phyloP scores from a whole-genome alignment of 2,113 vertebrate genomes.

The Aptenodytes forsteri region DNA sequence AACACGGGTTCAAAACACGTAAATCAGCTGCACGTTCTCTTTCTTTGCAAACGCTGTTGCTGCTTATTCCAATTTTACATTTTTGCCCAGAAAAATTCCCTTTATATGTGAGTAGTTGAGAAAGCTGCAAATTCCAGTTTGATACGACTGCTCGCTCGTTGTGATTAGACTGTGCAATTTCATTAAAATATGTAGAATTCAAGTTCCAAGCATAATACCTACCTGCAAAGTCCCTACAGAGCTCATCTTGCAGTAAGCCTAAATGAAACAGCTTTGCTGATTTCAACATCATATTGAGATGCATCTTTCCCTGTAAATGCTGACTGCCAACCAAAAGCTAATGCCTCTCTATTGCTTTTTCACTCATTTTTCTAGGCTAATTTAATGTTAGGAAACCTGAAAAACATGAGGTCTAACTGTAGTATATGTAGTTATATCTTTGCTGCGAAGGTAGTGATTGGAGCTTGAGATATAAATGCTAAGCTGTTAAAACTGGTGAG shows the following conservation, averaged over 20 bases:
- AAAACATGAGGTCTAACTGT: neutral
- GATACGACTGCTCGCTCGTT: neutral
- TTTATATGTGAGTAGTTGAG: neutral
- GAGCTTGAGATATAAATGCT: neutral
- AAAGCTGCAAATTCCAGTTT: neutral
- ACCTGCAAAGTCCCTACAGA: neutral
- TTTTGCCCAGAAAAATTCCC: neutral
- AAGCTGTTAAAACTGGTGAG: neutral
- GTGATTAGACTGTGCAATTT: neutral
- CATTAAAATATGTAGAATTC: neutral
- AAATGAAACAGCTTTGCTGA: neutral
- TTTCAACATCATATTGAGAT: neutral
- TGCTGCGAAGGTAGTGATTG: neutral
- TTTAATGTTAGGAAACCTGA: neutral
- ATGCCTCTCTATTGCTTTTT: neutral
- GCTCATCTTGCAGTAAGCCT: neutral
- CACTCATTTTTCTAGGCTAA: neutral
- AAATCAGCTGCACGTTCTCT: neutral
- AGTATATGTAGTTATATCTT: neutral
- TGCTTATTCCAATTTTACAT: neutral
- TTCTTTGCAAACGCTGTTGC: neutral
- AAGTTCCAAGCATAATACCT: neutral
- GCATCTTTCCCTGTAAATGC: neutral
- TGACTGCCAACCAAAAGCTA: neutral
- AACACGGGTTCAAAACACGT: neutral